Conservation (phyloP, 2,113 vertebrate species). For the Orthonyx spaldingii region DNA sequence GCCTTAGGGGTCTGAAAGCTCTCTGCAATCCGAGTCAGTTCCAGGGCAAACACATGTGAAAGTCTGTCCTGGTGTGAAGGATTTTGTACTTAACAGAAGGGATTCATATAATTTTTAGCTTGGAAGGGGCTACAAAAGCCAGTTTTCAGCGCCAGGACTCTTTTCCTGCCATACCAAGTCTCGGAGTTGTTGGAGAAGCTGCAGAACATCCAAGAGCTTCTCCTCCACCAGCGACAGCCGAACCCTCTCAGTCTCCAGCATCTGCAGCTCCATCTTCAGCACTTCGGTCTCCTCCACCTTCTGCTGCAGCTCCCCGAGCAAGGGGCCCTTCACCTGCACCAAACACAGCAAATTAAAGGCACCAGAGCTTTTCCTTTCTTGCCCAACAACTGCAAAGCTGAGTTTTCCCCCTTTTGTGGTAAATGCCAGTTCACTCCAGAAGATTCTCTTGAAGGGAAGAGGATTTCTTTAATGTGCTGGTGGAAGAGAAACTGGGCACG, state of each 20-base stretch:
- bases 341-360: background rate
- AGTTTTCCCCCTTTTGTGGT: background rate
- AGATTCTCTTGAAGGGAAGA: background rate
- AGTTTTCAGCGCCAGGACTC: background rate
- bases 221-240: slow-evolving; percentile 89
- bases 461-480: background rate
- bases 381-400: background rate
- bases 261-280: slow-evolving; percentile 87
- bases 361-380: background rate
- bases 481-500: too few relatives aligned
- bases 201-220: slow-evolving; percentile 87
- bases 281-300: slow-evolving; percentile 80
- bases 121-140: background rate
- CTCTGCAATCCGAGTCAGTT: background rate
- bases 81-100: background rate
- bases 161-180: slow-evolving; percentile 76
- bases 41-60: background rate
- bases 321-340: slow-evolving; percentile 75
- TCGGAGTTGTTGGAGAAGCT: slow-evolving; percentile 85
- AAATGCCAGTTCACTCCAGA: background rate
- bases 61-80: background rate
- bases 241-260: slow-evolving; percentile 89
- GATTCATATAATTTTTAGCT: background rate
- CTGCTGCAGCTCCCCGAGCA: slow-evolving; percentile 79
- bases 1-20: background rate